phyloP scores from a whole-genome alignment of 2,888 invertebrate genomes.

The Oegoconia quadripuncta region DNA sequence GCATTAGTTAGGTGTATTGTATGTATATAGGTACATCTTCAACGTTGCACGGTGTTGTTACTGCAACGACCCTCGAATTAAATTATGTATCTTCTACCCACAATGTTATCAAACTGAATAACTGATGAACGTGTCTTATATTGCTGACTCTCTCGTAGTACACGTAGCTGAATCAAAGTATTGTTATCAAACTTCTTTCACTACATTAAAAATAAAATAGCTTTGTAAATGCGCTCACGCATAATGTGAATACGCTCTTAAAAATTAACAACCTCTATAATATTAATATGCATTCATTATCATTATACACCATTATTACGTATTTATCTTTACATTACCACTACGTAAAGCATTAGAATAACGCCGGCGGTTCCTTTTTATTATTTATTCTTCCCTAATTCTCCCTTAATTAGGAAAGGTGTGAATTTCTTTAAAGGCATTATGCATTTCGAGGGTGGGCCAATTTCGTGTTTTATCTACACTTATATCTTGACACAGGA shows the following conservation, averaged over 20 bases:
- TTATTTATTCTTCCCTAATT: slow-evolving; percentile 69
- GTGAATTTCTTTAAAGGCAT: slow-evolving; percentile 68
- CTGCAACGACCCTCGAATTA: no score
- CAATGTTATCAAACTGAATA: no score
- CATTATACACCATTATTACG: slow-evolving; percentile 53
- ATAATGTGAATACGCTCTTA: no score
- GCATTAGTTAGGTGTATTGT: no score
- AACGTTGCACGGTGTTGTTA: no score
- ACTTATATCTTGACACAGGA: slow-evolving; percentile 61
- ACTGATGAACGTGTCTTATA: no score
- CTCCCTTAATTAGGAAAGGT: slow-evolving; percentile 71
- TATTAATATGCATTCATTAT: slow-evolving; percentile 42
- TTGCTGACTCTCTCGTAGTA: no score
- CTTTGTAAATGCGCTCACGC: background rate
- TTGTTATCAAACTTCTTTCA: no score
- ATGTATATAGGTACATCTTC: no score
- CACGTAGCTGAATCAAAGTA: no score
- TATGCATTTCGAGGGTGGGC: slow-evolving; percentile 64
- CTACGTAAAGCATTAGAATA: slow-evolving; percentile 36
- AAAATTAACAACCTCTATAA: slow-evolving; percentile 22
- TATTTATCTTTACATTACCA: slow-evolving; percentile 52
- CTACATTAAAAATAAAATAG: no score
- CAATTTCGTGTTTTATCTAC: slow-evolving; percentile 52
- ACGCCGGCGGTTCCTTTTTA: slow-evolving; percentile 43
- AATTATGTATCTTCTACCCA: no score